Conservation (phyloP, 2,113 vertebrate genomes). For the Garra rufa region DNA sequence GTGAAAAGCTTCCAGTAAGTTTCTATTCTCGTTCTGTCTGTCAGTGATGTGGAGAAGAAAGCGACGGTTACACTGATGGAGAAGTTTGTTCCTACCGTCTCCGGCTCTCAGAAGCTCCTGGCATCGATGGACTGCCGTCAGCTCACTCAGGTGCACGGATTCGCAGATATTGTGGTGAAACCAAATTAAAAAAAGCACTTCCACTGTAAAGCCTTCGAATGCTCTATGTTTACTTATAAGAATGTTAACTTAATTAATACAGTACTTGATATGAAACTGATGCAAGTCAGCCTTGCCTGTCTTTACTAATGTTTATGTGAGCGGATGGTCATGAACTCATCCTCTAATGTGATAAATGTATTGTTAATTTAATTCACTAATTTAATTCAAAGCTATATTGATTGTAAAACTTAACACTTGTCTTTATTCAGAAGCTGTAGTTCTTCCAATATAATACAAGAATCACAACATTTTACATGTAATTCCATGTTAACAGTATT, state of each 20-base stretch:
- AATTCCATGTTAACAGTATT: too few relatives aligned
- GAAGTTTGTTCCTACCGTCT: slow-evolving; percentile 75
- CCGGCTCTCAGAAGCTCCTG: slow-evolving; percentile 82
- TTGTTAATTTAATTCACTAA: too few relatives aligned
- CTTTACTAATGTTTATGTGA: background rate
- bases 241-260: background rate
- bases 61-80: slow-evolving; percentile 77
- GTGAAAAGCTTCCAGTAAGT: background rate
- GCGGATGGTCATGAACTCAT: too few relatives aligned
- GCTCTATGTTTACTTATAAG: background rate
- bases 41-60: slow-evolving; percentile 80
- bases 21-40: slow-evolving; percentile 34
- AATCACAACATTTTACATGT: too few relatives aligned
- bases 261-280: background rate
- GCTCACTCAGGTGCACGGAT: slow-evolving; percentile 86
- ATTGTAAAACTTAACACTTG: too few relatives aligned
- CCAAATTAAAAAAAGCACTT: slow-evolving; percentile 8
- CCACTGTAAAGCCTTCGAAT: background rate
- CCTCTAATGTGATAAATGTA: too few relatives aligned
- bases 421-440: too few relatives aligned
- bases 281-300: too few relatives aligned
- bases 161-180: slow-evolving; percentile 73
- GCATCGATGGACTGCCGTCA: slow-evolving; percentile 83
- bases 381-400: too few relatives aligned
- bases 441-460: too few relatives aligned